These are phyloP conservation scores for Polietes domitor DNA, from an alignment of 2,888 invertebrate genomes.

Conservation along the genomic window DNA sequence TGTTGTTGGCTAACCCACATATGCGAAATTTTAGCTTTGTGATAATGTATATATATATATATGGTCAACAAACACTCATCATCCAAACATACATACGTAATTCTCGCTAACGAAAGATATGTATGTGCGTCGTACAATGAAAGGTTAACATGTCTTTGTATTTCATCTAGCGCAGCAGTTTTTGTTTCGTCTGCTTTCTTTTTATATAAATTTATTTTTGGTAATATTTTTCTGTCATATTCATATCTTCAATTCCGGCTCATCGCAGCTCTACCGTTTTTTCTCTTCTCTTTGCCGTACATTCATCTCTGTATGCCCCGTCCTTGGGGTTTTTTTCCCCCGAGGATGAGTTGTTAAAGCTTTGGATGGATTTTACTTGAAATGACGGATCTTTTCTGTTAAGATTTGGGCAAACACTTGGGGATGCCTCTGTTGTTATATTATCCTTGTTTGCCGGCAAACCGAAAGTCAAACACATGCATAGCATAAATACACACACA, in stretches of 20 bases:
- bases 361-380: background rate
- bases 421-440: background rate
- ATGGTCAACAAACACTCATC: too few relatives aligned
- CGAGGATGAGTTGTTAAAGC: background rate
- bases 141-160: background rate
- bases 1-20: background rate
- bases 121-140: too few relatives aligned
- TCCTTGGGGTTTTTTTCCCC: background rate
- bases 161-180: background rate
- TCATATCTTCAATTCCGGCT: constrained; percentile 6
- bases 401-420: background rate
- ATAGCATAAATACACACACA: background rate
- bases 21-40: background rate
- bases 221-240: constrained; percentile 8
- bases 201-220: background rate
- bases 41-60: too few relatives aligned
- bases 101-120: too few relatives aligned
- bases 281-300: background rate
- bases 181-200: background rate
- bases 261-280: background rate
- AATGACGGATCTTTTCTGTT: constrained; percentile 9
- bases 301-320: too few relatives aligned
- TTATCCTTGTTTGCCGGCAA: background rate
- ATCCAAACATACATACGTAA: too few relatives aligned
- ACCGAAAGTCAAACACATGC: background rate